phyloP scores from a whole-genome alignment of 2,797 vertebrate species.

The Catostomus latipinnis region DNA sequence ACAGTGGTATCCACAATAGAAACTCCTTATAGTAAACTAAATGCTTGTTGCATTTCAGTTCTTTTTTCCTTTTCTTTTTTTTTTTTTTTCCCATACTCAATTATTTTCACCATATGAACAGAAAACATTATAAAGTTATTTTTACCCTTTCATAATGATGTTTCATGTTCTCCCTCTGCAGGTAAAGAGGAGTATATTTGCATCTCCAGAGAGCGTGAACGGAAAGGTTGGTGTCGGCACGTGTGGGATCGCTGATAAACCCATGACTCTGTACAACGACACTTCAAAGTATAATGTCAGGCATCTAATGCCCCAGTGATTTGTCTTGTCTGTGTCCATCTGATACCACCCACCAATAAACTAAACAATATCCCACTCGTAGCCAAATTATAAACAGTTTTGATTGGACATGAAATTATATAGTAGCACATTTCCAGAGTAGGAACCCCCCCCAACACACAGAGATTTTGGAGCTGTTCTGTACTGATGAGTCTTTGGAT shows the following conservation, averaged over 20 bases:
- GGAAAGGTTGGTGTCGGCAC: constrained; percentile 98
- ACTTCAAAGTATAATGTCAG: constrained; percentile 99
- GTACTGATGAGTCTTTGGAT: constrained; percentile 4
- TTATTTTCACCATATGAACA: too few species aligned
- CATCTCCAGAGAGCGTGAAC: constrained; percentile 96
- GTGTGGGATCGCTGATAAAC: constrained; percentile 98
- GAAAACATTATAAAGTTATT: background rate
- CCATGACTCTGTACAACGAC: constrained; percentile 98
- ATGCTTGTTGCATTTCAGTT: background rate
- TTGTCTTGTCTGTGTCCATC: constrained; percentile 56
- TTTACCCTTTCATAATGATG: background rate
- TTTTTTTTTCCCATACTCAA: too few species aligned
- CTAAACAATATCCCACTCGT: background rate
- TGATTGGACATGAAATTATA: constrained; percentile 35
- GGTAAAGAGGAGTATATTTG: constrained; percentile 99
- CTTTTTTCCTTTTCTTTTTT: too few species aligned
- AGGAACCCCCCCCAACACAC: background rate
- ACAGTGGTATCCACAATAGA: too few species aligned
- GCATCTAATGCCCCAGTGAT: constrained; percentile 98
- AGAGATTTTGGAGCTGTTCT: background rate
- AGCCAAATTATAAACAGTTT: background rate
- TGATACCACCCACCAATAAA: constrained; percentile 16
- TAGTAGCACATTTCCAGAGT: background rate
- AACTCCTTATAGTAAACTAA: background rate
- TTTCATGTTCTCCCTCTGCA: constrained; percentile 62